Base-by-base conservation (phyloP, 2,888 invertebrate genomes). In the Meandrusa payeni region DNA sequence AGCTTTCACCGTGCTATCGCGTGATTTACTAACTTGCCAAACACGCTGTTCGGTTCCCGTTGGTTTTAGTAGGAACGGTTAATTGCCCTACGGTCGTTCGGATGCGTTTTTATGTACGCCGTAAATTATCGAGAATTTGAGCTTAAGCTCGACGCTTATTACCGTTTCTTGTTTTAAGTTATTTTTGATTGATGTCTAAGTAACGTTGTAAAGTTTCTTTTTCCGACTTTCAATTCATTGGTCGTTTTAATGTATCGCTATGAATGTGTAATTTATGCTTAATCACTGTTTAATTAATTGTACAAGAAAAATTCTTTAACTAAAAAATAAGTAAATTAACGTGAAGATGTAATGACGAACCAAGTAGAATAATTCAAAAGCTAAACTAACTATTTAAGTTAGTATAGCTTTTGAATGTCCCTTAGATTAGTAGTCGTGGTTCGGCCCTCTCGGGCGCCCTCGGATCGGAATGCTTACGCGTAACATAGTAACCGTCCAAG, bases 11-110 rank as follows among this genome's bases (percentile, higher is more conserved):
- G 55, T 59, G 61, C 55, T 66, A 67, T 69, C 67, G 60, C 46
- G 67, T 76, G 76, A 76, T 76, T 76, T 76, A 76, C 73, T 36
- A 64, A 59, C 73, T 71, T 61, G 72, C 72, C 60, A 71, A 74
- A 70, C 76, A 56, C 61, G 69, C 52, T 32, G 24, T 23, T 46
- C 43, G 65, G 59, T 66, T 61, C 56, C 55, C 55, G 54, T 50
- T 53, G 56, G 50, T 53, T 55, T 59, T 57, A 59, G 53, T 57
- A 57, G 53, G 52, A 51, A 53, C 54, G 47, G 55, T 57, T 60
- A 54, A 59, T 56, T 52, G 52, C 56, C 51, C 52, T 54, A 53
- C 38, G 44, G 33, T 44, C 44, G 44, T 39, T 43, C 7, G 24
- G 37, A 43, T 39, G 27, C 7, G 44, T 44, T 44, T 44, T 44